Percentiles rank a stretch among this genome's conserved stretches.
Evolutionary conservation across 2,888 invertebrate genomes (phyloP).

Genomic region (Volucella zonaria): DNA sequence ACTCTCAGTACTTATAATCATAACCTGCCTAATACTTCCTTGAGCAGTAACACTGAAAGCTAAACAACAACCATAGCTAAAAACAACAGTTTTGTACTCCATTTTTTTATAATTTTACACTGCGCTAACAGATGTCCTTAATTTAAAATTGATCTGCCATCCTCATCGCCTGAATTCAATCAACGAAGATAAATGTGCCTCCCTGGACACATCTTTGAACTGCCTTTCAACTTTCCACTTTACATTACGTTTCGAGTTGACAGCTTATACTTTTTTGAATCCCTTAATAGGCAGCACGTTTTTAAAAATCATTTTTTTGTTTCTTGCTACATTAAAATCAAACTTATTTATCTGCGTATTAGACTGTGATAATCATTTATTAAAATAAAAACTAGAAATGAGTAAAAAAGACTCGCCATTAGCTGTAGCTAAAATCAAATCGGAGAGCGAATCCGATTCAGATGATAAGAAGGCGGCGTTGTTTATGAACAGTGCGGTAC

Average conservation of each 20-base stretch:
- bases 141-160: too few species aligned
- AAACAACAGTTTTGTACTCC: too few species aligned
- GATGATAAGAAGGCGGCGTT: slow-evolving; percentile 70
- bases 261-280: slow-evolving; percentile 71
- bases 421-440: slow-evolving; percentile 47
- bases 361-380: slow-evolving; percentile 8
- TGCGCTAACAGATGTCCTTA: too few species aligned
- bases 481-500: slow-evolving; percentile 80
- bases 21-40: too few species aligned
- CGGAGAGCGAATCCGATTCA: slow-evolving; percentile 59
- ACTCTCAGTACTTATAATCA: too few species aligned
- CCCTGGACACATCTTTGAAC: slow-evolving; percentile 41
- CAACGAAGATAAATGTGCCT: background rate
- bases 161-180: slow-evolving; percentile 10
- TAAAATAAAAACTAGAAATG: slow-evolving; percentile 37
- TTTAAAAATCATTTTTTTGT: slow-evolving; percentile 55
- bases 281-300: slow-evolving; percentile 68
- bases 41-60: too few species aligned
- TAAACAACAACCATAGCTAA: too few species aligned
- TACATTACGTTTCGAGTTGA: slow-evolving; percentile 60
- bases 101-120: too few species aligned
- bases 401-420: slow-evolving; percentile 63
- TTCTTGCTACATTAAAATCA: slow-evolving; percentile 23
- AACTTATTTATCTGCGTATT: slow-evolving; percentile 58
- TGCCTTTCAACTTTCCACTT: slow-evolving; percentile 50